Evolutionary conservation across 1,140 invertebrate genomes (phyloP).

Genomic region (Bombus polaris): DNA sequence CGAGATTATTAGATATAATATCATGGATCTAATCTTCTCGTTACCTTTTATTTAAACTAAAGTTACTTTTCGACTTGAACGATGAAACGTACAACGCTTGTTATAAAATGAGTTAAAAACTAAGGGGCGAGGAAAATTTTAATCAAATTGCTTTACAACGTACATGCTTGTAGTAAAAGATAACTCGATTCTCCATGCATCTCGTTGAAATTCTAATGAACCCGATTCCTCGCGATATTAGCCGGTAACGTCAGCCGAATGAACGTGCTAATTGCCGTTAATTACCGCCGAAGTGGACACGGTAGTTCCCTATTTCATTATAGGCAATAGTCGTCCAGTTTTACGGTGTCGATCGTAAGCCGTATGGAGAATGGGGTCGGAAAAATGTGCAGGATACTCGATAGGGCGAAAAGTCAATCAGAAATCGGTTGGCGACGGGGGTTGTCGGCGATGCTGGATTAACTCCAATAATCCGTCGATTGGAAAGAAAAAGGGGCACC

Average conservation of each 20-base stretch:
- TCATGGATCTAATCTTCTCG: not conserved
- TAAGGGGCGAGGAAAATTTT: not conserved
- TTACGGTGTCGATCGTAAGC: conserved; percentile 22
- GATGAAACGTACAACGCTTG: not conserved
- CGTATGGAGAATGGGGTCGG: conserved; percentile 19
- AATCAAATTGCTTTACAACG: not conserved
- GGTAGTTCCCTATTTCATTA: conserved; percentile 59
- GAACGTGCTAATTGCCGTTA: conserved; percentile 59
- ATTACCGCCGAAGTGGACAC: conserved; percentile 55
- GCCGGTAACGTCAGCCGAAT: conserved; percentile 1
- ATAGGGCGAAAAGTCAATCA: conserved; percentile 64
- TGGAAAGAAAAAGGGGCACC: conserved; percentile 6
- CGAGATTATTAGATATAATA: not conserved
- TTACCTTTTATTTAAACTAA: not conserved
- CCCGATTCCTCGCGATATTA: conserved; percentile 25
- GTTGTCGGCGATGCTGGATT: conserved; percentile 54
- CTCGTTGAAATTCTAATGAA: not conserved
- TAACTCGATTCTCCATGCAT: not conserved
- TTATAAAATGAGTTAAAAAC: not conserved
- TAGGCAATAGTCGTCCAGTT: conserved; percentile 51
- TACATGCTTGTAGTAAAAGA: not conserved
- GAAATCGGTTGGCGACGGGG: conserved; percentile 41
- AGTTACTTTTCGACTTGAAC: not conserved
- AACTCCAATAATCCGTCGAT: conserved; percentile 60
- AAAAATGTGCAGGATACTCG: conserved; percentile 28